These are phyloP conservation scores for Psilopsiagon aurifrons DNA, from an alignment of 2,113 vertebrate genomes.

Conservation along the genomic window DNA sequence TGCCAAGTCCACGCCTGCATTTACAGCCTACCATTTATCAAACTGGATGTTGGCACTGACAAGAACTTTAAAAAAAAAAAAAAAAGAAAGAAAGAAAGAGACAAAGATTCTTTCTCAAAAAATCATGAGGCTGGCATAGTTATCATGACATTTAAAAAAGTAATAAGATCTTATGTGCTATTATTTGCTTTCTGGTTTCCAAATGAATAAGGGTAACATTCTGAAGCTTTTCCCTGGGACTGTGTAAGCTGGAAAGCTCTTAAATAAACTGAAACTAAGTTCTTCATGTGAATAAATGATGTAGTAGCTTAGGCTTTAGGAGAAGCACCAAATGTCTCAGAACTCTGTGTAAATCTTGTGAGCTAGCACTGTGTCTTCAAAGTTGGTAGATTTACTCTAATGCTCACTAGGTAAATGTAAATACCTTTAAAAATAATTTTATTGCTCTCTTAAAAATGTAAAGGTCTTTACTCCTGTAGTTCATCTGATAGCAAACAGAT, in stretches of 20 bases:
- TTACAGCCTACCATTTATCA: neutral
- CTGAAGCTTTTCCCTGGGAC: slow-evolving; percentile 13
- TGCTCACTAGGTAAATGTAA: neutral
- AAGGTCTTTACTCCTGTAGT: neutral
- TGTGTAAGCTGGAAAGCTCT: slow-evolving; percentile 39
- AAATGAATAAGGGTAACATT: neutral
- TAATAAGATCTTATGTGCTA: slow-evolving; percentile 34
- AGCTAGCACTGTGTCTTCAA: neutral
- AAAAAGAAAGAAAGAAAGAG: neutral
- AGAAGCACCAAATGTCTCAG: slow-evolving; percentile 2
- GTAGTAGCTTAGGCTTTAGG: slow-evolving; percentile 18
- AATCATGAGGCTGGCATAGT: neutral
- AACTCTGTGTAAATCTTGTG: neutral
- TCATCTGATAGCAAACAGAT: neutral
- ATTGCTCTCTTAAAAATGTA: neutral
- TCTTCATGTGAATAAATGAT: slow-evolving; percentile 34
- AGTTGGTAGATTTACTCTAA: neutral
- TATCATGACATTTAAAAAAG: slow-evolving; percentile 63
- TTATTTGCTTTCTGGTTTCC: slow-evolving; percentile 53
- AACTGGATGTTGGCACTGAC: neutral
- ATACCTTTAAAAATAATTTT: neutral
- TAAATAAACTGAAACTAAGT: slow-evolving; percentile 47
- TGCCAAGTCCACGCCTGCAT: neutral
- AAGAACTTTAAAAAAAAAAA: neutral
- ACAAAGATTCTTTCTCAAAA: neutral